These are phyloP conservation scores for Hybognathus amarus DNA, from an alignment of 2,797 vertebrate species.

Conservation along the genomic window DNA sequence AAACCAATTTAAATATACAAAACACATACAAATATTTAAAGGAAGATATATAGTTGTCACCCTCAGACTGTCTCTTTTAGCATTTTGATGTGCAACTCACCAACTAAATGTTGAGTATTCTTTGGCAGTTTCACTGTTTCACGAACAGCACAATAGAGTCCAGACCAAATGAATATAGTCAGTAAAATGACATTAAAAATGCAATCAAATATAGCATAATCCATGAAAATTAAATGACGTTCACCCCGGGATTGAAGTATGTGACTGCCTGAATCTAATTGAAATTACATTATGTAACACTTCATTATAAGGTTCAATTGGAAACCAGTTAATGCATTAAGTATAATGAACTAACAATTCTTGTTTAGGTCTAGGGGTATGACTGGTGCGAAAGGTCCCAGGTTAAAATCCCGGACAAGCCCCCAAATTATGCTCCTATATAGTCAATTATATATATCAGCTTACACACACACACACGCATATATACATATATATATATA, in stretches of 20 bases:
- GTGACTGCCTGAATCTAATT: not conserved
- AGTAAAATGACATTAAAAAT: not conserved
- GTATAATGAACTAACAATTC: not conserved
- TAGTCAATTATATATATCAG: not conserved
- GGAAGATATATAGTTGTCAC: not conserved
- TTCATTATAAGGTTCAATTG: not conserved
- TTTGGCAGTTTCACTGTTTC: not conserved
- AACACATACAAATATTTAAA: not conserved
- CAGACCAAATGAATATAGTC: not conserved
- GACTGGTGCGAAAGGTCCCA: conserved; percentile 68
- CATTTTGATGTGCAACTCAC: not conserved
- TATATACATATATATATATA: too few species aligned
- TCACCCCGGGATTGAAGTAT: not conserved
- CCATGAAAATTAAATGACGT: not conserved
- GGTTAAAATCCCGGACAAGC: conserved; percentile 69
- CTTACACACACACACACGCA: too few species aligned
- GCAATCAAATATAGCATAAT: not conserved
- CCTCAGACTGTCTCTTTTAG: not conserved
- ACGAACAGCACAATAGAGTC: not conserved
- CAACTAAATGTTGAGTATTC: not conserved
- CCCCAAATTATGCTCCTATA: conserved; percentile 22
- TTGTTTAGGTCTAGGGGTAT: not conserved
- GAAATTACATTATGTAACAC: not conserved
- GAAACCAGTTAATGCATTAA: not conserved
- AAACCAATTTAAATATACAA: not conserved